Base-by-base conservation (phyloP, 2,113 vertebrate genomes). In the Edolisoma coerulescens region DNA sequence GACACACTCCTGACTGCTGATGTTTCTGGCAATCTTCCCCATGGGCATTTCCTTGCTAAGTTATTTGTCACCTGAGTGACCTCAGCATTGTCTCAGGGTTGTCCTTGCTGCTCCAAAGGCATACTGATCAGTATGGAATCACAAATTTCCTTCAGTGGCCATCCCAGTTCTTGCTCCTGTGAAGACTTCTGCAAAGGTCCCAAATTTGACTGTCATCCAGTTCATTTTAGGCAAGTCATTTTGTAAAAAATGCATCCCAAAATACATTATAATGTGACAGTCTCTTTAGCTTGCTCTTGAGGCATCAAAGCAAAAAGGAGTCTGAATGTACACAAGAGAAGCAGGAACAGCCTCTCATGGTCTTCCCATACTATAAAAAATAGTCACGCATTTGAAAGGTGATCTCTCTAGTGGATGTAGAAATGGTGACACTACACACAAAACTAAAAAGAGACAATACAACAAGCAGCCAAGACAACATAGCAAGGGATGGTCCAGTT, bases 331-430 rank as follows among this genome's bases (percentile, higher is more conserved):
- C 17, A 41, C 4, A 59, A 23, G 7, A 8, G 22, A 78, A 83
- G 32, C 13, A 73, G 49, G 39, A 91, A 56, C 21, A 64, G 23
- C 16, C 39, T 83, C 61, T 24, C 45, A 22, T 56, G 26, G 23
- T 86, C 13, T 54, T 67, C 20, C 47, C 13, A 33, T 14, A 33
- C 21, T 18, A 33, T 21, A 27, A 69, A 74, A 87, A 82, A 27
- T 0, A 71, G 22, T 49, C 32, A 54, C 0, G 0, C 11, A 44
- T 35, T 63, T 68, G 30, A 79, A 83, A 76, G 26, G 7, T 15
- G 12, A 86, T 68, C 23, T 18, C 49, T 54, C 11, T 13, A 71
- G 16, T 10, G 26, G 26, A 50, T 0, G 0, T 9, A 39, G 44
- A 76, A 85, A 75, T 27, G 7, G 52, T 42, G 44, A 32, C 15